phyloP scores from a whole-genome alignment of 1,140 invertebrate genomes.

The Drosophila sulfurigaster region DNA sequence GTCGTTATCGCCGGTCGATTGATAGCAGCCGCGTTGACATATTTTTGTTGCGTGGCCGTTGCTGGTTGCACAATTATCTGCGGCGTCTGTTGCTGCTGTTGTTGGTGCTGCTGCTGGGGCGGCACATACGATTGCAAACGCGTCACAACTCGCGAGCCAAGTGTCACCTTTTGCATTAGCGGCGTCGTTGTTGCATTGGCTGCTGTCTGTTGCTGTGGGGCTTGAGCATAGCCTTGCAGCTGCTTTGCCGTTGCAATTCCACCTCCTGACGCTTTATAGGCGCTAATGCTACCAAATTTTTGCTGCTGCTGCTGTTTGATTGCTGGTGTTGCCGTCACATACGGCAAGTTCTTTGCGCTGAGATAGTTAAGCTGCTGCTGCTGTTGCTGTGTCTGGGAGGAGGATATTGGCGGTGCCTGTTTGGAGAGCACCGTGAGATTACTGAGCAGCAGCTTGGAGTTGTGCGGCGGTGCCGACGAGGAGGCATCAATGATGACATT shows the following conservation, averaged over 20 bases:
- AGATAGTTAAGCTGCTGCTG: constrained; percentile 74
- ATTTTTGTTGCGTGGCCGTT: constrained; percentile 61
- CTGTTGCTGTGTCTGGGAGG: constrained; percentile 39
- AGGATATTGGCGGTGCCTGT: constrained; percentile 49
- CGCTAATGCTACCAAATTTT: constrained; percentile 61
- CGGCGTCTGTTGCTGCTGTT: constrained; percentile 46
- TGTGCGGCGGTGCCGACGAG: constrained; percentile 63
- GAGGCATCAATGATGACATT: constrained; percentile 79
- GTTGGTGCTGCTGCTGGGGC: constrained; percentile 44
- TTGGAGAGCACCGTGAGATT: constrained; percentile 83
- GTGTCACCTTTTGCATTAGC: constrained; percentile 66
- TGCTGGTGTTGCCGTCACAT: constrained; percentile 67
- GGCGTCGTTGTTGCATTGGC: constrained; percentile 44
- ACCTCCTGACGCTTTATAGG: constrained; percentile 54
- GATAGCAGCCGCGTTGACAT: constrained; percentile 59
- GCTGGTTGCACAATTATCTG: constrained; percentile 73
- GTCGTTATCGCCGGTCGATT: constrained; percentile 42
- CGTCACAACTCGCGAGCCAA: constrained; percentile 61
- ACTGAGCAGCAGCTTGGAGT: constrained; percentile 76
- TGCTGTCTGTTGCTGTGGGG: constrained; percentile 39
- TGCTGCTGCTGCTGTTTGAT: constrained; percentile 66
- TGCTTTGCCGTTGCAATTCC: constrained; percentile 40
- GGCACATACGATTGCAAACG: constrained; percentile 69
- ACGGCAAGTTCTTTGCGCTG: constrained; percentile 66
- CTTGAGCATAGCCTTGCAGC: constrained; percentile 41